phyloP scores from a whole-genome alignment of 1,140 invertebrate genomes.

The Lethocerus indicus region DNA sequence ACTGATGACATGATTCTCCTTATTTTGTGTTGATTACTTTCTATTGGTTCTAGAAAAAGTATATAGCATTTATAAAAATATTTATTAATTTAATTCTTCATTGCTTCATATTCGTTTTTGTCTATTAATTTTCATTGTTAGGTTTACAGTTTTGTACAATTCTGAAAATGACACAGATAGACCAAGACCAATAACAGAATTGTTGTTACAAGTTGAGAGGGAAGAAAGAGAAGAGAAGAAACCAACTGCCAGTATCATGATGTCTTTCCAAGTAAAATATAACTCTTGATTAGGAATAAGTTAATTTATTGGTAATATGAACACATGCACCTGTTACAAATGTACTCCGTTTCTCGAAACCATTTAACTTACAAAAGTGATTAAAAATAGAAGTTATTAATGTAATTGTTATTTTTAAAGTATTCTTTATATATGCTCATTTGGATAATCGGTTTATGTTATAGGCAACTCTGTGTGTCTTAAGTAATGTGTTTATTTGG shows the following conservation, averaged over 20 bases:
- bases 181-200: conserved; percentile 26
- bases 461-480: background rate
- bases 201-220: conserved; percentile 27
- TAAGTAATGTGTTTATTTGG: conserved; percentile 5
- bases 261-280: background rate
- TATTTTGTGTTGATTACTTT: background rate
- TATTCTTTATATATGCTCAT: background rate
- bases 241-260: background rate
- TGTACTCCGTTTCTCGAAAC: background rate
- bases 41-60: background rate
- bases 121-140: conserved; percentile 12
- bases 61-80: background rate
- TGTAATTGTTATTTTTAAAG: background rate
- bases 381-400: background rate
- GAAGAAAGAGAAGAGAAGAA: conserved; percentile 26
- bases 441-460: background rate
- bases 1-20: background rate
- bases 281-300: background rate
- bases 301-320: background rate
- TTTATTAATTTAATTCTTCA: conserved; percentile 4
- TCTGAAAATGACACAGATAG: conserved; percentile 30
- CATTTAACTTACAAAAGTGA: background rate
- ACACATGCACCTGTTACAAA: background rate
- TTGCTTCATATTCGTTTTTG: no score
- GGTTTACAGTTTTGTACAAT: conserved; percentile 29